These are phyloP conservation scores for Chloropsis hardwickii DNA, from an alignment of 2,113 vertebrate genomes.

Conservation along the genomic window DNA sequence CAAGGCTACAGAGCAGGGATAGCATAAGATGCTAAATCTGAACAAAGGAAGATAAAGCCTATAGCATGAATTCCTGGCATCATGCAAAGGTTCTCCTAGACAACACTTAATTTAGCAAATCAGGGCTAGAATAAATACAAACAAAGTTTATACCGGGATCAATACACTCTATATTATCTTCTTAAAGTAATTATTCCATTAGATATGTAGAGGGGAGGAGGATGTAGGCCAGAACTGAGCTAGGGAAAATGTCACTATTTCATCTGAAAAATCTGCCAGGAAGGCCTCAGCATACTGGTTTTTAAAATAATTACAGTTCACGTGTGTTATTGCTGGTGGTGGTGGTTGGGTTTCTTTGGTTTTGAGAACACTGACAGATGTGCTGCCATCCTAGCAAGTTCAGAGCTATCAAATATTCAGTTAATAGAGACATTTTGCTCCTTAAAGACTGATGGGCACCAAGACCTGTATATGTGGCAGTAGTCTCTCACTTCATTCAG, in stretches of 20 bases:
- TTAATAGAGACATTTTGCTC: neutral
- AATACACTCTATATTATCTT: neutral
- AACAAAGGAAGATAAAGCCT: neutral
- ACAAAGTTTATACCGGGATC: neutral
- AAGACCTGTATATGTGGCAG: neutral
- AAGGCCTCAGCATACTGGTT: neutral
- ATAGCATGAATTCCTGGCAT: neutral
- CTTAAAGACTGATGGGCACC: neutral
- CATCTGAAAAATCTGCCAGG: neutral
- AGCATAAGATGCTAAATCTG: neutral
- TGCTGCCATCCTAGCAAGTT: neutral
- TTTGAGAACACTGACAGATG: neutral
- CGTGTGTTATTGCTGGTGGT: neutral
- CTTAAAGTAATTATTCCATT: neutral
- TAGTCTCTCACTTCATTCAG: neutral
- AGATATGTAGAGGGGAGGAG: neutral
- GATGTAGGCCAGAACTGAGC: neutral
- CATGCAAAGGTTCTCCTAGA: neutral
- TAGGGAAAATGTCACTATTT: neutral
- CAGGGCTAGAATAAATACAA: neutral
- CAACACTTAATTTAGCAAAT: neutral
- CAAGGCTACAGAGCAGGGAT: neutral
- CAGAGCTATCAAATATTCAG: neutral
- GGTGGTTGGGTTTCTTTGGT: neutral
- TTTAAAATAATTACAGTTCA: neutral